Evolutionary conservation across 2,113 vertebrate genomes (phyloP), one percentile per base, ranked within the genome.

Genomic region (Colistium nudipinnis): DNA sequence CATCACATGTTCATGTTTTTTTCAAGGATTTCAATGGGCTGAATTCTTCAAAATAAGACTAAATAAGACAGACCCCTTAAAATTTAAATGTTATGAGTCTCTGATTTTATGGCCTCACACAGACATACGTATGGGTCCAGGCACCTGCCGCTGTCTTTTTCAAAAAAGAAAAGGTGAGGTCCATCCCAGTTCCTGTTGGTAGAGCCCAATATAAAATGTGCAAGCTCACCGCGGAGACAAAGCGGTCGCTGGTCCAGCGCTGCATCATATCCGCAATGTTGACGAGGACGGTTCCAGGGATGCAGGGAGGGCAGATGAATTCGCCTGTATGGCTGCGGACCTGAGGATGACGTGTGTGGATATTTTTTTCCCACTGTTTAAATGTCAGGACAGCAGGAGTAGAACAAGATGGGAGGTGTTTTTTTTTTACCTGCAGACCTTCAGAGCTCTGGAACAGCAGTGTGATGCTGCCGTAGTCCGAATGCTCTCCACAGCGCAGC

Each of bases 201-300:
- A 30, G 48, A 51, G 3, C 35, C 0, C 0, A 20, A 33, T 3
- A 12, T 17, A 27, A 27, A 16, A 49, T 36, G 16, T 65, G 35
- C 0, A 31, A 27, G 75, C 89, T 89, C 78, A 94, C 93, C 63
- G 77, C 87, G 20, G 93, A 94, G 25, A 93, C 20, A 8, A 92
- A 90, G 16, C 24, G 13, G 14, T 94, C 89, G 8, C 76, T 81
- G 27, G 92, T 94, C 93, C 93, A 94, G 39, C 92, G 83, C 86
- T 94, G 93, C 92, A 94, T 89, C 63, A 94, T n/a, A 66, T 94
- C 92, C 4, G 89, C 93, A 4, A 93, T 80, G 54, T 94, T 94
- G 28, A 94, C 16, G 13, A 94, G 80, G 35, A 92, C 85, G 0
- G 90, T 85, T 25, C 88, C 92, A 13, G 91, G 85, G 43, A 93